Conservation (phyloP, 2,797 vertebrate genomes). For the Melanotaenia nigrans region DNA sequence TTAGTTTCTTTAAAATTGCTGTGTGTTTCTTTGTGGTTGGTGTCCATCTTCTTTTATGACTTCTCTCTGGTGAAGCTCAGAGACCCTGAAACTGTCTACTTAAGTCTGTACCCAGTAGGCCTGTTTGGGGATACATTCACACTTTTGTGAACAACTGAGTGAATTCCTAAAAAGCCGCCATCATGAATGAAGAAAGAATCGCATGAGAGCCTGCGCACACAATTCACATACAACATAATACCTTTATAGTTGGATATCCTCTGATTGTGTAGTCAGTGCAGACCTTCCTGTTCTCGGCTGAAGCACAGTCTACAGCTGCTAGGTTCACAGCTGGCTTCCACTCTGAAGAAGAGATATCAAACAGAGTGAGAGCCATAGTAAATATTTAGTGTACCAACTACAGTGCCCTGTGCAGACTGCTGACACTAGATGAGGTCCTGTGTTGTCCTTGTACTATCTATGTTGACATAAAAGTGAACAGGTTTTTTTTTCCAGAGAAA, state of each 20-base stretch:
- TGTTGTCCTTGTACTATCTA: neutral
- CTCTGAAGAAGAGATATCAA: conserved; percentile 74
- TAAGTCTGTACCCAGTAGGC: neutral
- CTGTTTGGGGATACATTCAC: neutral
- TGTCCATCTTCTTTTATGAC: neutral
- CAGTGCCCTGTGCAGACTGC: neutral
- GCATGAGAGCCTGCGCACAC: neutral
- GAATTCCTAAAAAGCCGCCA: neutral
- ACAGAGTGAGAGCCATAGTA: conserved; percentile 22
- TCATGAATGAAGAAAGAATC: neutral
- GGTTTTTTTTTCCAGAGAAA: neutral
- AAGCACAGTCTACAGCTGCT: conserved; percentile 88
- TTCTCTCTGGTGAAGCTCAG: neutral
- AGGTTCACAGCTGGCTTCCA: conserved; percentile 90
- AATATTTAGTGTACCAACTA: conserved; percentile 46
- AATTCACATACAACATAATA: conserved; percentile 43
- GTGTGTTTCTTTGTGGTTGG: neutral
- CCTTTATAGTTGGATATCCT: conserved; percentile 89
- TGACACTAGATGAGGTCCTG: neutral
- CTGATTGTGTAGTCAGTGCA: conserved; percentile 82
- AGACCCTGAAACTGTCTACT: neutral
- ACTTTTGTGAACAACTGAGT: neutral
- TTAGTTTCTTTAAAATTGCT: neutral
- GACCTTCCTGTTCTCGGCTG: conserved; percentile 75
- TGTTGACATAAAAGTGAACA: neutral